Percentiles rank a stretch among this genome's conserved stretches.
Conservation (phyloP, 2,113 vertebrate genomes). For the Dendropsophus ebraccatus region DNA sequence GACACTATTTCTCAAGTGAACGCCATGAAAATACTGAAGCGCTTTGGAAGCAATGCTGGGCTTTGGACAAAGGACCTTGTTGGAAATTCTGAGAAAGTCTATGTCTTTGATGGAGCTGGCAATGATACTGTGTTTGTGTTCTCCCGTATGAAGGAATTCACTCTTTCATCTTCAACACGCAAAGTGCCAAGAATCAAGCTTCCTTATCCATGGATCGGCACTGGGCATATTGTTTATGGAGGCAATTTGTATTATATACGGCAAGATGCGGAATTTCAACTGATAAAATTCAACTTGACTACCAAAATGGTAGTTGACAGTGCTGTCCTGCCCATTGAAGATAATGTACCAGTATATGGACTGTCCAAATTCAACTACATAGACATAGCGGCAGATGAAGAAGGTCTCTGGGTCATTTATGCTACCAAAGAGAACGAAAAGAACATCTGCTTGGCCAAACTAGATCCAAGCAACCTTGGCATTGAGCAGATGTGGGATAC, state of each 20-base stretch:
- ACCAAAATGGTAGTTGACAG: conserved; percentile 82
- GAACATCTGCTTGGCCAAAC: conserved; percentile 89
- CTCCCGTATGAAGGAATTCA: conserved; percentile 83
- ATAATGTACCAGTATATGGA: conserved; percentile 79
- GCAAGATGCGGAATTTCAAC: conserved; percentile 78
- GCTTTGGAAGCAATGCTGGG: conserved; percentile 82
- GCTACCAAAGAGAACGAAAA: conserved; percentile 82
- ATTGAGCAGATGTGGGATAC: conserved; percentile 98
- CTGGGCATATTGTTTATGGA: conserved; percentile 83
- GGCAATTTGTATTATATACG: conserved; percentile 87
- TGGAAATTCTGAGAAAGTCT: conserved; percentile 84
- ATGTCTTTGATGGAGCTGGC: conserved; percentile 84
- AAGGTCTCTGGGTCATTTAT: conserved; percentile 93
- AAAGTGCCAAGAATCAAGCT: conserved; percentile 79
- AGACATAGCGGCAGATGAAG: conserved; percentile 86
- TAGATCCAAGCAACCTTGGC: conserved; percentile 87
- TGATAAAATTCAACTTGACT: conserved; percentile 88
- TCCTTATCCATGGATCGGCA: conserved; percentile 85
- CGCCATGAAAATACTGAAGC: conserved; percentile 94
- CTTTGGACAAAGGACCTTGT: conserved; percentile 89
- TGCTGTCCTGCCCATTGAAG: conserved; percentile 86
- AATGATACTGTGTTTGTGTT: conserved; percentile 85
- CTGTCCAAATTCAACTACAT: conserved; percentile 86
- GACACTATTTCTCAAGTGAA: conserved; percentile 88
- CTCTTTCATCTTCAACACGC: conserved; percentile 75